A percentile compares a stretch with the other conserved stretches of the same genome.
phyloP scores from a whole-genome alignment of 2,888 invertebrate species.

The Andrena haemorrhoa region DNA sequence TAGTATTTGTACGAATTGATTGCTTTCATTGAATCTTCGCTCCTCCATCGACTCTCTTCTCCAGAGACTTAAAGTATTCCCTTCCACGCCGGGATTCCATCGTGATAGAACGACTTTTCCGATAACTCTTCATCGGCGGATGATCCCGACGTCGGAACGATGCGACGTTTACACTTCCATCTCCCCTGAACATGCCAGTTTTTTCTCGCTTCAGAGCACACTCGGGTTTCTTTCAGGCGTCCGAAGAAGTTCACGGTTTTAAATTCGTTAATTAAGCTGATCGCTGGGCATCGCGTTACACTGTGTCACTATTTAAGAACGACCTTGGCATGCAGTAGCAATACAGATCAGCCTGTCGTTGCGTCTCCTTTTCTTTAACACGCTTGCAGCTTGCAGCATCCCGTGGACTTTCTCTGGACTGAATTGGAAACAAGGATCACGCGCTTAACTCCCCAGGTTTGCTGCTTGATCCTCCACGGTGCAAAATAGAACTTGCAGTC shows the following conservation, averaged over 20 bases:
- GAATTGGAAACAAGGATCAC: constrained; percentile 31
- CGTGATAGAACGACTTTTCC: neutral
- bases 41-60: neutral
- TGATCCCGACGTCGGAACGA: neutral
- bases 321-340: constrained; percentile 30
- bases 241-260: neutral
- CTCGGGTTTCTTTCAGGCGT: neutral
- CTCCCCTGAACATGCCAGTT: neutral
- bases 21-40: constrained; percentile 27
- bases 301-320: constrained; percentile 6
- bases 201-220: neutral
- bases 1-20: constrained; percentile 29
- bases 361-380: constrained; percentile 11
- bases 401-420: neutral
- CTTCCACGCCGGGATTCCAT: neutral
- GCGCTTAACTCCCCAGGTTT: constrained; percentile 9
- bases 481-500: neutral
- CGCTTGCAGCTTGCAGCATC: constrained; percentile 7
- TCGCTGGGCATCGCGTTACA: neutral
- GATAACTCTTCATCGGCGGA: neutral
- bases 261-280: constrained; percentile 10
- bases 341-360: constrained; percentile 27
- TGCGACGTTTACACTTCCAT: too few species aligned
- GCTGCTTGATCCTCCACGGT: neutral
- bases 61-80: constrained; percentile 1